phyloP scores from a whole-genome alignment of 1,140 invertebrate genomes.

The Pogonus chalceus region DNA sequence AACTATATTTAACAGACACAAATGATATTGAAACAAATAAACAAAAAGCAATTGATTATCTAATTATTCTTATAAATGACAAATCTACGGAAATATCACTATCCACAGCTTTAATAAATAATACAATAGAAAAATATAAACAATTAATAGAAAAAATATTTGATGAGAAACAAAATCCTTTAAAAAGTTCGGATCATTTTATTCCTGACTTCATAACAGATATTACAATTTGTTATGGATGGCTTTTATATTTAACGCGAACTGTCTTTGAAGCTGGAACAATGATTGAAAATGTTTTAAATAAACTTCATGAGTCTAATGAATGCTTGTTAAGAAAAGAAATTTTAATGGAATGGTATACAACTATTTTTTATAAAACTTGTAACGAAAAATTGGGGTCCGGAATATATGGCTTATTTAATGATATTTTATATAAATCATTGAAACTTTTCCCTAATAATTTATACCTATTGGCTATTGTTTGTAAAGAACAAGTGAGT shows the following conservation, averaged over 20 bases:
- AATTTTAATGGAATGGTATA: slow-evolving; percentile 36
- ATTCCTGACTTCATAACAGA: slow-evolving; percentile 42
- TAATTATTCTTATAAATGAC: slow-evolving; percentile 21
- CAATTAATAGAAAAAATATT: slow-evolving; percentile 26
- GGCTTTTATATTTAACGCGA: slow-evolving; percentile 37
- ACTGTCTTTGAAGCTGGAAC: slow-evolving; percentile 25
- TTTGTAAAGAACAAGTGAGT: background rate
- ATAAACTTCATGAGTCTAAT: slow-evolving; percentile 16
- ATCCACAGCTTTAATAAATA: slow-evolving; percentile 19
- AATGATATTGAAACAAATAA: background rate
- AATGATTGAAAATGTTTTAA: slow-evolving; percentile 31
- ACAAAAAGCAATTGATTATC: slow-evolving; percentile 21
- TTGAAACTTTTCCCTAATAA: slow-evolving; percentile 46
- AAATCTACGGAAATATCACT: background rate
- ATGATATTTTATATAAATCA: slow-evolving; percentile 28
- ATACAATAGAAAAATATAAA: slow-evolving; percentile 26
- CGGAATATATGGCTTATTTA: slow-evolving; percentile 26
- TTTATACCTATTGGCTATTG: slow-evolving; percentile 38
- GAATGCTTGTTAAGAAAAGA: slow-evolving; percentile 32
- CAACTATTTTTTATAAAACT: slow-evolving; percentile 37
- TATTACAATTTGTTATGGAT: slow-evolving; percentile 43
- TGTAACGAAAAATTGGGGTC: slow-evolving; percentile 18
- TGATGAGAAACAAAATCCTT: slow-evolving; percentile 11
- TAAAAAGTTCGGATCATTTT: slow-evolving; percentile 32
- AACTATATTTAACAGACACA: slow-evolving; percentile 30